phyloP scores from a whole-genome alignment of 2,113 vertebrate genomes.

The Myotis davidii region DNA sequence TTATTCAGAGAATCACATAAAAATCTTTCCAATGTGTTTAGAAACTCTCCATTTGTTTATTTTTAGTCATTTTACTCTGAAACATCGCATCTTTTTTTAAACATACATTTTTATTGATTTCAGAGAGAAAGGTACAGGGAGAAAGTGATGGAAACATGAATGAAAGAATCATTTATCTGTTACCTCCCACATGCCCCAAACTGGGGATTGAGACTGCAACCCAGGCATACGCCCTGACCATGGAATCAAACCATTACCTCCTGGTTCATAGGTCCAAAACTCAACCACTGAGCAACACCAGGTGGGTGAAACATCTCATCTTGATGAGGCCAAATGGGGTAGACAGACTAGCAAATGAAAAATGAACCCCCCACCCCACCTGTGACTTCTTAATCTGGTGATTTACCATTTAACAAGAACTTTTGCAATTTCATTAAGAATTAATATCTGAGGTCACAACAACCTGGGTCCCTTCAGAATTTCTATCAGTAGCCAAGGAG shows the following conservation, averaged over 20 bases:
- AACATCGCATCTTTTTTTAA: background rate
- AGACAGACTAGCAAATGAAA: background rate
- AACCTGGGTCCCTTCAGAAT: background rate
- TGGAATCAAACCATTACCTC: too few relatives aligned
- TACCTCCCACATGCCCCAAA: too few relatives aligned
- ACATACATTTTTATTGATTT: too few relatives aligned
- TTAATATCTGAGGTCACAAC: background rate
- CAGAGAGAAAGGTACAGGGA: too few relatives aligned
- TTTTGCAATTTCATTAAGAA: background rate
- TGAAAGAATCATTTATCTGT: too few relatives aligned
- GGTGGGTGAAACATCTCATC: background rate
- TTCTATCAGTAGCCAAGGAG: background rate
- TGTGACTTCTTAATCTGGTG: background rate
- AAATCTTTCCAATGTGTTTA: background rate
- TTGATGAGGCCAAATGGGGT: background rate
- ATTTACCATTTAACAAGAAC: conserved; percentile 27
- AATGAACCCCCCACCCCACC: background rate
- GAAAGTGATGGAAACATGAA: too few relatives aligned
- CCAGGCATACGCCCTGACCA: too few relatives aligned
- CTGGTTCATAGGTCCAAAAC: too few relatives aligned
- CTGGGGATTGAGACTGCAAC: too few relatives aligned
- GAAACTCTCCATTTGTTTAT: background rate
- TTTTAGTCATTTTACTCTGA: conserved; percentile 27
- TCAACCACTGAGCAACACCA: too few relatives aligned
- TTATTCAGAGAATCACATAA: background rate